These are phyloP conservation scores for Anolis carolinensis DNA, from an alignment of 2,113 vertebrate genomes.

Conservation along the genomic window DNA sequence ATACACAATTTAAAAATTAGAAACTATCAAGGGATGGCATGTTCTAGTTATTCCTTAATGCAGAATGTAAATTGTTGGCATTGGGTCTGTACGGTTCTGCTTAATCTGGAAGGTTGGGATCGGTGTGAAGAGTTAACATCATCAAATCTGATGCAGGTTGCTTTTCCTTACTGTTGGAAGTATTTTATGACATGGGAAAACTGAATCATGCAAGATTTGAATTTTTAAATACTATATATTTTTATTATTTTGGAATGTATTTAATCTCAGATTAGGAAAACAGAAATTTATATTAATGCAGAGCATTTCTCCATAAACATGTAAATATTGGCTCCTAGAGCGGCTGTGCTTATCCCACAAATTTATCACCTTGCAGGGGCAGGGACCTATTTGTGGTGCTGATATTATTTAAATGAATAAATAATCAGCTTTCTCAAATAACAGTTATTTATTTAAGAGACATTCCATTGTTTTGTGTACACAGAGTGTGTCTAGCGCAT, in stretches of 20 bases:
- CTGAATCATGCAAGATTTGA: neutral
- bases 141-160: neutral
- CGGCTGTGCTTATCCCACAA: neutral
- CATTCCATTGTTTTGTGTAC: neutral
- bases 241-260: neutral
- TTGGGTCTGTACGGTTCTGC: neutral
- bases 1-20: neutral
- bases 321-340: neutral
- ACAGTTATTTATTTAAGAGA: neutral
- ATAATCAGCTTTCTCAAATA: neutral
- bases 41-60: neutral
- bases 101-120: neutral
- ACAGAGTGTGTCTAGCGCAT: no score
- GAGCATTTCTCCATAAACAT: conserved; percentile 2
- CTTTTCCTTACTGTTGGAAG: neutral
- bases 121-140: neutral
- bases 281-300: neutral
- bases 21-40: neutral
- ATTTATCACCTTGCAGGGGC: neutral
- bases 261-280: neutral
- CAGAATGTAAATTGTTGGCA: neutral
- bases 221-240: neutral
- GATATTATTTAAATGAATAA: conserved; percentile 7
- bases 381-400: neutral
- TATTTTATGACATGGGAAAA: neutral